These are phyloP conservation scores for Sipunculus nudus DNA, from an alignment of 2,888 invertebrate species.

Conservation along the genomic window DNA sequence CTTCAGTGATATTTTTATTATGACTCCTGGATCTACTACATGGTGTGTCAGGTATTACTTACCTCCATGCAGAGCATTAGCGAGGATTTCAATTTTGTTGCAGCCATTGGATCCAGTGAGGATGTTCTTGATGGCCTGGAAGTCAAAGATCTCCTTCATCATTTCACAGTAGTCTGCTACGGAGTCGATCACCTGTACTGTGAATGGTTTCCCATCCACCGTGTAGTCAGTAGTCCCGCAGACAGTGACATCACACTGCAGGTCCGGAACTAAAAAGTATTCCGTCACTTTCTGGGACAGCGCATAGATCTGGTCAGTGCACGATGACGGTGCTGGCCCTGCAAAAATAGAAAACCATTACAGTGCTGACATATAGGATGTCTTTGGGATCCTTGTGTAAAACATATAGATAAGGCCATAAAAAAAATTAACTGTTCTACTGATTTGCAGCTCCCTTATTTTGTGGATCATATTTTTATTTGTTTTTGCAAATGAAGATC, in stretches of 20 bases:
- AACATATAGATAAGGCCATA: too few species aligned
- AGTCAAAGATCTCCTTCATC: constrained; percentile 98
- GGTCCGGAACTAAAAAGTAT: constrained; percentile 82
- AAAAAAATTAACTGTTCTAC: too few species aligned
- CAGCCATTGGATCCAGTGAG: constrained; percentile 74
- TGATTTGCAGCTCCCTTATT: too few species aligned
- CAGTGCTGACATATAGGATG: not conserved
- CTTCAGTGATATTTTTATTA: too few species aligned
- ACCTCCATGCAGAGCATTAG: constrained; percentile 97
- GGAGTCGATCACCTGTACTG: constrained; percentile 83
- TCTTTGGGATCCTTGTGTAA: too few species aligned
- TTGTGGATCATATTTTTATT: too few species aligned
- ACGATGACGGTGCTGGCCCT: constrained; percentile 90
- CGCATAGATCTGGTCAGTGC: constrained; percentile 88
- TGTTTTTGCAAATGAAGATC: too few species aligned
- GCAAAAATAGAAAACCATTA: constrained; percentile 10
- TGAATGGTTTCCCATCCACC: constrained; percentile 67
- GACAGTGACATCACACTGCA: constrained; percentile 73
- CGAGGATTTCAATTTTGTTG: constrained; percentile 81
- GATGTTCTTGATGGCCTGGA: constrained; percentile 78
- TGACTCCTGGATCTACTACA: too few species aligned
- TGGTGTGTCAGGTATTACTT: too few species aligned
- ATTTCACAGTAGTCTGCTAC: constrained; percentile 85
- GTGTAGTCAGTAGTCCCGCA: constrained; percentile 76
- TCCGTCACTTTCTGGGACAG: constrained; percentile 80